Base-by-base conservation (phyloP, 2,888 invertebrate species). In the Pyrrhosoma nymphula region DNA sequence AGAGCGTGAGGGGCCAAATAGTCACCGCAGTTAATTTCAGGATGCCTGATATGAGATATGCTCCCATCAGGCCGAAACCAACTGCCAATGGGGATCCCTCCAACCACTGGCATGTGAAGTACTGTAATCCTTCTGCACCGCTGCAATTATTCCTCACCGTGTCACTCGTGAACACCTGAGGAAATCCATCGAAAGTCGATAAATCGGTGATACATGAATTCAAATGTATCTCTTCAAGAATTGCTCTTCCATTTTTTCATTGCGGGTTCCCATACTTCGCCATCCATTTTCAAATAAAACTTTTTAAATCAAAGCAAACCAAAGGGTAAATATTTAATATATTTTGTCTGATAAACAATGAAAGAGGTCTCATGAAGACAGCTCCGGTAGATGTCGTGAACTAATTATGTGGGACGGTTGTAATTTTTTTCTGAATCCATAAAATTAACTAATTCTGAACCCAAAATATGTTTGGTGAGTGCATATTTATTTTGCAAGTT, bases 21-120 rank as follows among this genome's bases (percentile, higher is more conserved):
- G 69, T 26, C 16, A 35, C 75, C 26, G 93, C 93, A 55, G 93
- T 69, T 30, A 93, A 26, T 20, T 69, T 63, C 12, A 93, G 69
- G 16, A 69, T 2, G 23, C 69, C 23, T 2, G 93, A 75, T 14
- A 47, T 6, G 69, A 93, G 14, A 69, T 69, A 93, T 23, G 93
- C 63, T 14, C 63, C 39, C 4, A 69, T 47, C 4, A 93, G 39
- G 23, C 63, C 93, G 26, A 26, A 75, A 0, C 63, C 69, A 0
- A 93, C 93, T 39, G 93, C 93, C 35, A n/a, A 10, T 0, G 93
- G 93, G n/a, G 93, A 93, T 6, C 93, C 93, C 18, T 93, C 47
- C 39, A 93, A 2, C 93, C 93, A 93, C 10, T 63, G 47, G 14
- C 47, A 47, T 12, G 39, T 0, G 93, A 93, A 93, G n/a, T n/a